These are phyloP conservation scores for Protodeltote pygarga DNA, from an alignment of 2,888 invertebrate species.

Conservation along the genomic window DNA sequence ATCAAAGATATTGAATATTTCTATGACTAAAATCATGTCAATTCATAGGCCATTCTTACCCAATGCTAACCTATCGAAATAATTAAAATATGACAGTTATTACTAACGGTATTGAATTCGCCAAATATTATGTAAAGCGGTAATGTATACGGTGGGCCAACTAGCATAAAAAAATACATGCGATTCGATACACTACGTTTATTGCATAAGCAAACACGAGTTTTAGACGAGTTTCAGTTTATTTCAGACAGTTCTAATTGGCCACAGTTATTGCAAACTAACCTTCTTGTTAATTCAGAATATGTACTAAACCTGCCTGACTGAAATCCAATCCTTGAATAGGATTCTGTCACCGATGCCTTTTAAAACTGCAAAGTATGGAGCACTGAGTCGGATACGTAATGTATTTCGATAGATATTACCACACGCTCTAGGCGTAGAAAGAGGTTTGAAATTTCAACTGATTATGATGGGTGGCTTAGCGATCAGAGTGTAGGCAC, in stretches of 20 bases:
- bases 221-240: conserved; percentile 17
- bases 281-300: no score
- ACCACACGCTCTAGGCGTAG: no score
- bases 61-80: conserved; percentile 12
- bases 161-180: conserved; percentile 28
- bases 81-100: conserved; percentile 22
- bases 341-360: no score
- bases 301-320: no score
- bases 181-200: conserved; percentile 30
- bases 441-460: no score
- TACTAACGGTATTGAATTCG: conserved; percentile 37
- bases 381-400: no score
- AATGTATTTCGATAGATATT: no score
- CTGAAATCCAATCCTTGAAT: no score
- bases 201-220: conserved; percentile 19
- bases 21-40: not conserved
- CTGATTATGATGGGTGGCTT: no score
- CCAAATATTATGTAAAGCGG: conserved; percentile 56
- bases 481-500: no score
- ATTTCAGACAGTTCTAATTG: not conserved
- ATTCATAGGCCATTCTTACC: conserved; percentile 9
- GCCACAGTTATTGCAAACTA: not conserved
- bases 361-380: no score
- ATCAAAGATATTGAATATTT: no score
- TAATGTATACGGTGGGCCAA: conserved; percentile 47